Percentiles rank a stretch among this genome's conserved stretches.
These are phyloP conservation scores for Cryptophagus acutangulus DNA, from an alignment of 2,888 invertebrate species.

Conservation along the genomic window DNA sequence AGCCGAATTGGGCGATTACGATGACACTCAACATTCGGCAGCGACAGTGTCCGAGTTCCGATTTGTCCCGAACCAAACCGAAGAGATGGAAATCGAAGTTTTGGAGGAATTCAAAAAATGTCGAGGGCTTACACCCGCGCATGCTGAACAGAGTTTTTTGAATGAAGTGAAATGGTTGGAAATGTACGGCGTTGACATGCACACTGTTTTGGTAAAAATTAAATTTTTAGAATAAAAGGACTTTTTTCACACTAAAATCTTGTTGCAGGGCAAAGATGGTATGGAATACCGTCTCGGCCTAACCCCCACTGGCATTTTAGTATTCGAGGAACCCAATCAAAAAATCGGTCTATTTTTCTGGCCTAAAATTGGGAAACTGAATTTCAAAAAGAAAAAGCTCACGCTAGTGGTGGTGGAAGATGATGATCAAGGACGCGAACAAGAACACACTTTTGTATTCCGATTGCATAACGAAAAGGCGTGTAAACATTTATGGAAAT, in stretches of 20 bases:
- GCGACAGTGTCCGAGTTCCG: constrained; percentile 97
- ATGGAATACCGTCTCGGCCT: constrained; percentile 94
- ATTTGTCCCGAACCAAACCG: constrained; percentile 93
- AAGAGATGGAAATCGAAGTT: constrained; percentile 93
- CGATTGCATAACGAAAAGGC: constrained; percentile 93
- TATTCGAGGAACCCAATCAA: constrained; percentile 85
- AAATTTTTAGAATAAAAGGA: neutral
- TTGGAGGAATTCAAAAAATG: constrained; percentile 86
- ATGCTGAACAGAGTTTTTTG: constrained; percentile 90
- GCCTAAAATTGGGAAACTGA: constrained; percentile 97
- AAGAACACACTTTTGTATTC: constrained; percentile 99
- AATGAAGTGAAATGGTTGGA: constrained; percentile 94
- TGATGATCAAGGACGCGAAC: constrained; percentile 93
- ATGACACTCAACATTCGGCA: constrained; percentile 86
- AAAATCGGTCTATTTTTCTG: constrained; percentile 99
- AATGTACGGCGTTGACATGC: constrained; percentile 99
- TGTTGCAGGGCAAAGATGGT: constrained; percentile 82
- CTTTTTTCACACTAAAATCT: too few species aligned
- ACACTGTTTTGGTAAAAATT: constrained; percentile 73
- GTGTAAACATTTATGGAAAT: constrained; percentile 99
- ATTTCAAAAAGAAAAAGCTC: constrained; percentile 96
- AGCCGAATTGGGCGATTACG: constrained; percentile 98
- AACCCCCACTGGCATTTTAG: constrained; percentile 96
- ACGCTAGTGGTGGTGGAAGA: constrained; percentile 97
- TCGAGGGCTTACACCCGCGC: constrained; percentile 85